Base-by-base conservation (phyloP, 2,113 vertebrate genomes). In the Lycaon pictus region DNA sequence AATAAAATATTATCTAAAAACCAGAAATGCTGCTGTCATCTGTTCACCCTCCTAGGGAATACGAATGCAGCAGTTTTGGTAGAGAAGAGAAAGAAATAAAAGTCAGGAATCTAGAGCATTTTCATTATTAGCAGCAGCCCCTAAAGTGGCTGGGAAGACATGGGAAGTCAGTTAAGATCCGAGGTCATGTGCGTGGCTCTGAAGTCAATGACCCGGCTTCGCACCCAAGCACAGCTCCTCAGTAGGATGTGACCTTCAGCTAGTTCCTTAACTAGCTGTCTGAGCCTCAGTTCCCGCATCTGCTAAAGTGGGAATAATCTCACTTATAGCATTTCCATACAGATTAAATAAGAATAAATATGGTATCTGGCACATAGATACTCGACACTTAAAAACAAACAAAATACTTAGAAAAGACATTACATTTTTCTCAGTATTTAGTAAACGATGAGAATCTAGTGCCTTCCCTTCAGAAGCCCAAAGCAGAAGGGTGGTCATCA, bases 301-400 rank as follows among this genome's bases (percentile, higher is more conserved):
- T 80, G 58, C 23, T 56, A 37, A 37, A 82, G 29, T 32, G 71
- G 88, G 23, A 93, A 83, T 25, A 56, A 83, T 51, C 58, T 7
- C 55, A 90, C 27, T 23, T 74, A 62, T 9, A 77, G 90, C 19
- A 56, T 35, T 93, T 97, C 27, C 58, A 32, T 35, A 74, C 2
- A 81, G 65, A 90, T 88, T 65, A 82, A 97, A 16, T 55, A 88
- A 77, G 72, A 82, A 79, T 15, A 90, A 71, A 65, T 37, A 82
- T 20, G 22, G 53, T 62, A 27, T 16, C 48, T 79, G 55, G 37
- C n/a, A 90, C 56, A 58, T 0, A 83, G 51, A 77, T 19, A 62
- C 0, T 58, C 53, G 67, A 96, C n/a, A 90, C 58, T 60, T 80
- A 81, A 65, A 93, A 90, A 87, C 72, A 93, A 92, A 82, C 48